Conservation (phyloP, 1,140 invertebrate genomes). For the Andrena cerasifolii region DNA sequence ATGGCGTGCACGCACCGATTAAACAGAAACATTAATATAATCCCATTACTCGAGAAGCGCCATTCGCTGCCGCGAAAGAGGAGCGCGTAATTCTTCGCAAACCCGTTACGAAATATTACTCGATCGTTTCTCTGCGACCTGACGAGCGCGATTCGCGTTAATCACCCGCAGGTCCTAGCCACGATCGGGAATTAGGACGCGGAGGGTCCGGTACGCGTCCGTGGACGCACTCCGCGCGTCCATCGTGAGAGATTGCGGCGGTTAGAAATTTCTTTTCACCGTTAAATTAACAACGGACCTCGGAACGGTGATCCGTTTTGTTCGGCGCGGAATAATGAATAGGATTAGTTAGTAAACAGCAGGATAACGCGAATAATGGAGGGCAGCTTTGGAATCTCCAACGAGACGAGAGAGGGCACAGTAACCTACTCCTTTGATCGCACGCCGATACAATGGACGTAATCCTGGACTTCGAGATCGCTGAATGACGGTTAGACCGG, state of each 20-base stretch:
- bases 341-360: conserved; percentile 44
- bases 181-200: conserved; percentile 21
- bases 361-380: neutral
- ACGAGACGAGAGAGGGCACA: neutral
- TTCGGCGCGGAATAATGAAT: conserved; percentile 42
- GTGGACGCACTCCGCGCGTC: conserved; percentile 12
- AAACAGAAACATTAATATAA: neutral
- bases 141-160: conserved; percentile 19
- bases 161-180: conserved; percentile 10
- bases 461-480: neutral
- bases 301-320: conserved; percentile 22
- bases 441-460: conserved; percentile 22
- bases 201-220: conserved; percentile 10
- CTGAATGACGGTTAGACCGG: neutral
- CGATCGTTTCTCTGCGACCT: neutral
- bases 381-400: conserved; percentile 15
- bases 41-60: too few species aligned
- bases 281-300: conserved; percentile 47
- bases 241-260: conserved; percentile 48
- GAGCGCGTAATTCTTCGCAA: neutral
- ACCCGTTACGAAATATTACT: neutral
- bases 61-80: neutral
- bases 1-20: neutral
- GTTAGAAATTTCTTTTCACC: conserved; percentile 24
- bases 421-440: conserved; percentile 32